Evolutionary conservation across 2,888 invertebrate species (phyloP).

Genomic region (Calameuta idolon): DNA sequence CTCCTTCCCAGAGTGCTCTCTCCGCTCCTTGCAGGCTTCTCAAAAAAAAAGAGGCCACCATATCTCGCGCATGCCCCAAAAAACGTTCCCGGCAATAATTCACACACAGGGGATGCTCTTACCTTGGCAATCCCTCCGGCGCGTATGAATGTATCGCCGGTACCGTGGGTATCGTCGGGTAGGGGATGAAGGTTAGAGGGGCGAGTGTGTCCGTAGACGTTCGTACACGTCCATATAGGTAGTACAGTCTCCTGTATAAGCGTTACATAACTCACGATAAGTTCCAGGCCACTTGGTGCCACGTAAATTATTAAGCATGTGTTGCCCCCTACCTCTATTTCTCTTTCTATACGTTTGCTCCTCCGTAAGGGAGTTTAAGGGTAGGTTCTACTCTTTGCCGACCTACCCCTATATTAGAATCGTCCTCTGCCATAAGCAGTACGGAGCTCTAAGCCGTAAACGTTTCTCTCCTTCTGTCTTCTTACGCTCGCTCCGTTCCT

Average conservation of each 20-base stretch:
- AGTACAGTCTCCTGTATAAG: conserved; percentile 31
- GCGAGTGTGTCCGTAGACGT: not conserved
- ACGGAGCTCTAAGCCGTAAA: conserved; percentile 8
- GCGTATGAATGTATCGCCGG: conserved; percentile 22
- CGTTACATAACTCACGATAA: conserved; percentile 55
- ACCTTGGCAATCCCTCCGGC: conserved; percentile 34
- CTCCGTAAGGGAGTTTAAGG: not conserved
- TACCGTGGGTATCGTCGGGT: conserved; percentile 1
- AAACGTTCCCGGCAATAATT: conserved; percentile 52
- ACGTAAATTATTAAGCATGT: conserved; percentile 58
- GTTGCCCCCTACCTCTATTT: conserved; percentile 44
- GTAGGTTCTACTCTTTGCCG: not conserved
- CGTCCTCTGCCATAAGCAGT: not conserved
- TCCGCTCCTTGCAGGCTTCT: not conserved
- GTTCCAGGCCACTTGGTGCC: conserved; percentile 55
- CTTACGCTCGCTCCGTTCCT: not conserved
- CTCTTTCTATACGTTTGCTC: not conserved
- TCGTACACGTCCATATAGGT: conserved; percentile 12
- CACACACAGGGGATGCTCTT: conserved; percentile 49
- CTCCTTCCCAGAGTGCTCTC: not conserved
- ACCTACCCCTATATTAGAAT: not conserved
- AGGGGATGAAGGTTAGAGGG: not conserved
- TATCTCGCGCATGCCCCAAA: conserved; percentile 45
- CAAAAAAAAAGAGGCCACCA: conserved; percentile 8
- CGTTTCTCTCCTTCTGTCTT: conserved; percentile 12